phyloP scores from a whole-genome alignment of 1,140 invertebrate species.

The Meteorus sp. region DNA sequence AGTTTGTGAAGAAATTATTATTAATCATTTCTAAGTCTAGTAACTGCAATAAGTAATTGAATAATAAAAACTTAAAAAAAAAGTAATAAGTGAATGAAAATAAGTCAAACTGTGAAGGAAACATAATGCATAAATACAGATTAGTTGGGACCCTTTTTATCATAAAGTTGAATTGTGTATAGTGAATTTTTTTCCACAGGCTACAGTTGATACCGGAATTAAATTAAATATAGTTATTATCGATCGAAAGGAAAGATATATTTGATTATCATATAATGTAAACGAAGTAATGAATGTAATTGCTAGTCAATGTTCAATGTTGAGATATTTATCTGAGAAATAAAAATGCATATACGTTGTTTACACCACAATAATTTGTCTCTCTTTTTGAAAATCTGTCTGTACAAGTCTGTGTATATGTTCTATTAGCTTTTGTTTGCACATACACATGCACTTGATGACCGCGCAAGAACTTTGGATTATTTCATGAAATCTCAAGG shows the following conservation, averaged over 20 bases:
- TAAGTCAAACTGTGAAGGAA: no score
- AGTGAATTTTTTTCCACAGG: no score
- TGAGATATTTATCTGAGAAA: constrained; percentile 47
- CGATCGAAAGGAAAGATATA: neutral
- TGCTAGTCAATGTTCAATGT: constrained; percentile 54
- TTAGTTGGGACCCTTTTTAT: no score
- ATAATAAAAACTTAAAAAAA: neutral
- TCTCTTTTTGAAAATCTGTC: no score
- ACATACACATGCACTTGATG: no score
- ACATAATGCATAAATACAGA: no score
- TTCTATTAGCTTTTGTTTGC: no score
- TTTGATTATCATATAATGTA: constrained; percentile 16
- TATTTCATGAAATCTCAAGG: no score
- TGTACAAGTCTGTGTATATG: no score
- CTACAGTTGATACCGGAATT: no score
- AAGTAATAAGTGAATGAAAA: neutral
- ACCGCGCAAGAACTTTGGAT: no score
- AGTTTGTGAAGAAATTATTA: constrained; percentile 3
- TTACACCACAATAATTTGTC: constrained; percentile 47
- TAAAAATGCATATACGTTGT: constrained; percentile 53
- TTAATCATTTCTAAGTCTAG: neutral
- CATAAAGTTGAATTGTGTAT: no score
- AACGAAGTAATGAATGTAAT: constrained; percentile 39
- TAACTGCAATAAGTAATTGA: neutral
- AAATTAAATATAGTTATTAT: neutral